Conservation (phyloP, 2,113 vertebrate species). For the Regulus satrapa region DNA sequence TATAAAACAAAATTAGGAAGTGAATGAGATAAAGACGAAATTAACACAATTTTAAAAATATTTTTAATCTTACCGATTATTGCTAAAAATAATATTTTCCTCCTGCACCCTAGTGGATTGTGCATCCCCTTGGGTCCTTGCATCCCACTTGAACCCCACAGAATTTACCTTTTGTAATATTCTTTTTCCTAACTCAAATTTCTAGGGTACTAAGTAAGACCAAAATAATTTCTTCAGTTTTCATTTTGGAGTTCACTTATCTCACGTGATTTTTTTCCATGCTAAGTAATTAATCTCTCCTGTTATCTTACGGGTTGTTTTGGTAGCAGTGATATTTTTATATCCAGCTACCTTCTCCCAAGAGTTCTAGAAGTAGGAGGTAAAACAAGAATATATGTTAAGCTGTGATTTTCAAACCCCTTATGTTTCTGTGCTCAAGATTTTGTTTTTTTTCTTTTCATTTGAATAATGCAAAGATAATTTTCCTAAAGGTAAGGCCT, state of each 20-base stretch:
- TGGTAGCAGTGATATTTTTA: neutral
- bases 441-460: neutral
- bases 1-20: neutral
- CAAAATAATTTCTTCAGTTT: neutral
- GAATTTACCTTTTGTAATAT: neutral
- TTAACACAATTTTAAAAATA: neutral
- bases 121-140: accelerated
- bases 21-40: neutral
- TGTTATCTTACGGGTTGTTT: neutral
- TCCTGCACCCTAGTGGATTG: neutral
- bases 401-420: neutral
- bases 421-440: neutral
- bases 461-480: neutral
- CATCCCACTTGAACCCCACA: neutral
- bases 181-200: neutral
- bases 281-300: neutral
- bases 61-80: neutral
- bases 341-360: neutral
- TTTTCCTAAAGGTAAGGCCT: neutral
- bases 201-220: neutral
- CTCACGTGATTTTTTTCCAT: neutral
- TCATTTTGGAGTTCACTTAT: neutral
- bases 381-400: neutral
- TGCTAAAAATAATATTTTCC: neutral
- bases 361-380: neutral